Base-by-base conservation (phyloP, 2,888 invertebrate species). In the Amphipoea oculea region DNA sequence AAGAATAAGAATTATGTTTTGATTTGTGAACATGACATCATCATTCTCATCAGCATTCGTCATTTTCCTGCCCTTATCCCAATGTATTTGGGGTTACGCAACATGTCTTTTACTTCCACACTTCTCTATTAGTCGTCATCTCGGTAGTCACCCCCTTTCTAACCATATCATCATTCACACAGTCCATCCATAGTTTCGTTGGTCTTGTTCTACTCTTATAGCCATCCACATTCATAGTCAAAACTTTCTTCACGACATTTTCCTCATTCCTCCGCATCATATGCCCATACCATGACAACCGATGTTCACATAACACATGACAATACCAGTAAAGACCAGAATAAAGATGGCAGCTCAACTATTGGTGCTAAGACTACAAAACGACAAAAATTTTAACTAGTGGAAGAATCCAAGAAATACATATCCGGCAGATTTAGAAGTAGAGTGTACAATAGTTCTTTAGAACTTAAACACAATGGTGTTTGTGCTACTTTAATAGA, bases 341-440 rank as follows among this genome's bases (percentile, higher is more conserved):
- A 29, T 51, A 40, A 57, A 57, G 69, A 78, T 78, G 77, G 66
- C 74, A 77, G 62, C 45, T 23, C 0, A 57, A 72, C 17, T 48
- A 62, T 29, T 40, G 73, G 76, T 86, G 79, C 65, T 79, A 74
- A 70, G 48, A 23, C 45, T 12, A 71, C 63, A 54, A 77, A 72
- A 81, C 70, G 54, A 73, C 69, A 73, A 86, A 67, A 54, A 54
- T 51, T 70, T 76, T 14, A 65, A 74, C 11, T 70, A 51, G 57
- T 63, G 54, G 29, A 20, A 14, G n/a, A 29, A 68, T 73, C 83
- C 86, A 84, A 82, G 86, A 86, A 86, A 29, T 51, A 82, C 73
- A 86, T 82, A 76, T 86, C 86, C 65, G 45, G 48, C 23, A 73
- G 42, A 63, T n/a, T 65, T 5, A 65, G 40, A 67, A 20, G 14